Evolutionary conservation across 2,113 vertebrate species (phyloP).

Genomic region (Clinocottus analis): DNA sequence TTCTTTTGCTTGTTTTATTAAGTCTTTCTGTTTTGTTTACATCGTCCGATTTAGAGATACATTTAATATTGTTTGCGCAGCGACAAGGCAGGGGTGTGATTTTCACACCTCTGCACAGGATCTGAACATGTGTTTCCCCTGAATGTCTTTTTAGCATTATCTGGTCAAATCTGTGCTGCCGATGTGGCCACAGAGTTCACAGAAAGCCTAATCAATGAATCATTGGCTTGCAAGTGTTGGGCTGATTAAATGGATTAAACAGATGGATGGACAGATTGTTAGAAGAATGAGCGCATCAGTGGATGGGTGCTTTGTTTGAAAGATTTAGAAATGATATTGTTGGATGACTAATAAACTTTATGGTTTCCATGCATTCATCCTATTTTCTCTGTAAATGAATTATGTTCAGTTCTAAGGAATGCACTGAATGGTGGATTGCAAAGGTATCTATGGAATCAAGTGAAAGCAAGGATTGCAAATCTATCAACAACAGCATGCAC

Average conservation of each 20-base stretch:
- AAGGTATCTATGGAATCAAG: slow-evolving; percentile 33
- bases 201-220: slow-evolving; percentile 36
- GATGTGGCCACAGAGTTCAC: slow-evolving; percentile 4
- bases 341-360: not conserved
- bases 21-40: not conserved
- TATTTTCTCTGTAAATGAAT: not conserved
- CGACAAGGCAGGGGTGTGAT: slow-evolving; percentile 40
- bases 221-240: not conserved
- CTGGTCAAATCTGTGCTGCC: slow-evolving; percentile 61
- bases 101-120: slow-evolving; percentile 61
- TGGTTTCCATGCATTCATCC: slow-evolving; percentile 16
- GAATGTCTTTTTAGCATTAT: not conserved
- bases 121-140: slow-evolving; percentile 58
- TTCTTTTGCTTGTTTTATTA: not conserved
- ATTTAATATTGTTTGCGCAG: not conserved
- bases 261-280: slow-evolving; percentile 79
- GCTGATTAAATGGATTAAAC: slow-evolving; percentile 59
- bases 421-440: not conserved
- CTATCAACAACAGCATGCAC: slow-evolving; percentile 51
- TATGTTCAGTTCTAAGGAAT: not conserved
- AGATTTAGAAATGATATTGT: slow-evolving; percentile 15
- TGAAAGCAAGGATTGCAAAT: slow-evolving; percentile 57
- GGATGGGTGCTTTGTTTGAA: slow-evolving; percentile 51
- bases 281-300: slow-evolving; percentile 63
- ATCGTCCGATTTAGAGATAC: not conserved